Base-by-base conservation (phyloP, 2,797 vertebrate genomes). In the Taenioides sp. region DNA sequence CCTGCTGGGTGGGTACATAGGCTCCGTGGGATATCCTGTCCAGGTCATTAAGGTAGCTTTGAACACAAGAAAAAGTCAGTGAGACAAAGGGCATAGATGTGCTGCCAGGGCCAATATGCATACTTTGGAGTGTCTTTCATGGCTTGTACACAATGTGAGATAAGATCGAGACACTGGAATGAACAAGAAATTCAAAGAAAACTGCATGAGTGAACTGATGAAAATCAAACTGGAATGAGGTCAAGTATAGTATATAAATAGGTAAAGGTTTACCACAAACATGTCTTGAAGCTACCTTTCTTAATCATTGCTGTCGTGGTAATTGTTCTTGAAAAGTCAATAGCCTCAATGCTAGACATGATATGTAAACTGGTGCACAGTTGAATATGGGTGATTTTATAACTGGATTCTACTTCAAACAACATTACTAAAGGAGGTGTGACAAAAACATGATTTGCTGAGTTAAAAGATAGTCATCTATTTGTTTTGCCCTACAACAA, bases 1-100 rank as follows among this genome's bases (percentile, higher is more conserved):
- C 98, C 88, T 99, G 97, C 74, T 99, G 97, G 70, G 97, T 98
- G 85, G 98, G 98, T 79, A 99, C 95, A 72, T 99, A 99, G 78
- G 93, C 93, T 57, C 91, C 73, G 66, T 95, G 94, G 85, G 96
- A 95, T 95, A 99, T 96, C 90, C 98, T 95, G 89, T 99, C 97
- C 93, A 99, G 90, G 88, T 99, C 97, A 83, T 99, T 99, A 87
- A 99, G 93, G 88, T 99, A 99, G 91, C 98, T 99, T 78, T 65
- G 20, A 57, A 58, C 20, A 65, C 62, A 57, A 62, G 14, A 50
- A 31, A 59, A 58, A 14, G 7, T 28, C 50, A 54, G 69, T 7
- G 34, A 63, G n/a, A 55, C 16, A 67, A 18, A 23, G 27, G 5
- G 64, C 64, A 50, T 47, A 65, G 43, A 65, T 65, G n/a, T 50